Conservation (phyloP, 92 coral and sea anemone genomes). For the Phenganax stokvisi region DNA sequence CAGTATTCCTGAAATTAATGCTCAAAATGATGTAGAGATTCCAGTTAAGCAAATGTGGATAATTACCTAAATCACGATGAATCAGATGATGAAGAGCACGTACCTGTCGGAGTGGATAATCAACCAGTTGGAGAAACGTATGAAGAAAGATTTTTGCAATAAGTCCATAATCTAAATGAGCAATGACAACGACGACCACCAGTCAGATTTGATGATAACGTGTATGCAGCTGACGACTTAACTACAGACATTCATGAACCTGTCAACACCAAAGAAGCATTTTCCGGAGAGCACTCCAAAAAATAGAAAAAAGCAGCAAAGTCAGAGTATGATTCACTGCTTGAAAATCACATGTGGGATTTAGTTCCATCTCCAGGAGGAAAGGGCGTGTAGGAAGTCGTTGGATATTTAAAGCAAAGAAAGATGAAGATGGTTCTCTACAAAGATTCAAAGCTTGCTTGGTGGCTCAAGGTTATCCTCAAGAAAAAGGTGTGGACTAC, state of each 20-base stretch:
- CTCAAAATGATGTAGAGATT: no score
- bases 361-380: not conserved
- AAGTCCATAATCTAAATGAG: not conserved
- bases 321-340: constrained; percentile 1
- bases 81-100: not conserved
- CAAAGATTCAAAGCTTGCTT: no score
- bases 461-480: no score
- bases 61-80: not conserved
- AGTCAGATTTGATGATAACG: constrained; percentile 19
- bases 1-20: not conserved
- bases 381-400: not conserved
- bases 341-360: not conserved
- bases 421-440: no score
- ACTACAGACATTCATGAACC: constrained; percentile 1
- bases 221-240: constrained; percentile 5
- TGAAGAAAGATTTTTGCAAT: constrained; percentile 24
- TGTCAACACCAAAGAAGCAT: not conserved
- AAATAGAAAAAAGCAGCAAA: not conserved
- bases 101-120: not conserved
- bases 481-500: no score
- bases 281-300: not conserved
- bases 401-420: no score
- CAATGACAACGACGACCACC: constrained; percentile 20
- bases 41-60: not conserved
- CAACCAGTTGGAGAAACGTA: constrained; percentile 29